These are phyloP conservation scores for Cyprinodon tularosa DNA, from an alignment of 2,113 vertebrate genomes.

Conservation along the genomic window DNA sequence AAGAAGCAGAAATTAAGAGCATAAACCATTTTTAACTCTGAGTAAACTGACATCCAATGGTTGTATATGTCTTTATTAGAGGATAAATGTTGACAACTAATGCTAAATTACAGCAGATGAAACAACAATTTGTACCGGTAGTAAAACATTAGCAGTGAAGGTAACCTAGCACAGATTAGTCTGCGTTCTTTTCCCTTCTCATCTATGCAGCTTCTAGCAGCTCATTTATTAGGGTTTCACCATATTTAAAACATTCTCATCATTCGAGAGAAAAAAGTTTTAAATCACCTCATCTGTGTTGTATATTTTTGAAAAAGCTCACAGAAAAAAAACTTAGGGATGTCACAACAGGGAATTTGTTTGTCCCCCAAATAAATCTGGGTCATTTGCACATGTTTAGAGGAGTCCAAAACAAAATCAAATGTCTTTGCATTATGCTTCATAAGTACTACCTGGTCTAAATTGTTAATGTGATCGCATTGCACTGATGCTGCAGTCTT, in stretches of 20 bases:
- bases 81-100: neutral
- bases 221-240: neutral
- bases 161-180: neutral
- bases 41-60: too few relatives aligned
- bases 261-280: neutral
- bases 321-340: neutral
- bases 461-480: neutral
- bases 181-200: neutral
- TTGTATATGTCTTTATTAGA: neutral
- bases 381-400: too few relatives aligned
- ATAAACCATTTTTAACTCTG: too few relatives aligned
- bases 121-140: neutral
- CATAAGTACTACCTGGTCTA: neutral
- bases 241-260: neutral
- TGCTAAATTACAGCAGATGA: neutral
- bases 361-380: too few relatives aligned
- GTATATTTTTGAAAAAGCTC: neutral
- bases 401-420: neutral
- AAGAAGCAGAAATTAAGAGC: too few relatives aligned
- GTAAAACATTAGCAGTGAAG: neutral
- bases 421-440: neutral
- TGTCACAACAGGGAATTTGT: too few relatives aligned
- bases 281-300: neutral
- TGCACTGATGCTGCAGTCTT: neutral
- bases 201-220: neutral